Base-by-base conservation (phyloP, 2,113 vertebrate genomes). In the Speoplatyrhinus poulsoni region DNA sequence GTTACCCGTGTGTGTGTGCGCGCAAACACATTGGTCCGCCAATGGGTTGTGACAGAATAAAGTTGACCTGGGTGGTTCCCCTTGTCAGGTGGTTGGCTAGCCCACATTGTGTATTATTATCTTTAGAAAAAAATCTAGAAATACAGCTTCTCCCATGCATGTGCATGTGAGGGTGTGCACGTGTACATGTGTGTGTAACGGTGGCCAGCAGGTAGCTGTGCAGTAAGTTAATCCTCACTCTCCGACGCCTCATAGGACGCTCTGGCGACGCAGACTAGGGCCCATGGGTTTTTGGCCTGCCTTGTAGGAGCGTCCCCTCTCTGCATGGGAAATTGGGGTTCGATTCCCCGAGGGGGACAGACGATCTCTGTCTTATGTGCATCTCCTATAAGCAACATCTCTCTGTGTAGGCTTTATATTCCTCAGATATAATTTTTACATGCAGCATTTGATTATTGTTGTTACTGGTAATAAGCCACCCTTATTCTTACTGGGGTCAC, bases 401-500 rank as follows among this genome's bases (percentile, higher is more conserved):
- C 52, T 54, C 12, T 54, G 10, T 41, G 7, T 1, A 8, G 7
- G 36, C 36, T 15, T 15, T 52, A 4, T 11, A 52, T 52, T 52
- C 13, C 10, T 52, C 10, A 52, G 3, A 15, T 52, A 12, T 52
- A 0, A 1, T 11, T 52, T 52, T 52, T 52, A 26, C 26, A 26
- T 2, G 13, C 49, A 7, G 9, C 13, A 52, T 52, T 10, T 52
- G 26, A 26, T 26, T 26, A 26, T 12, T 52, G 13, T 1, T 11
- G 49, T 10, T 15, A 12, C 11, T 52, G 49, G 4, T 7, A 52
- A 12, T 52, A 12, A 52, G 49, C 13, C 13, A 52, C 13, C 12
- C 3, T 12, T 52, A 52, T 11, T 71, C 46, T 33, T 26, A 5
- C 12, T 15, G 54, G n/a, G 36, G 65, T 64, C 54, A 77, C 47